Evolutionary conservation across 2,888 invertebrate genomes (phyloP), one percentile per base, ranked within the genome.

Genomic region (Tipula confusa): DNA sequence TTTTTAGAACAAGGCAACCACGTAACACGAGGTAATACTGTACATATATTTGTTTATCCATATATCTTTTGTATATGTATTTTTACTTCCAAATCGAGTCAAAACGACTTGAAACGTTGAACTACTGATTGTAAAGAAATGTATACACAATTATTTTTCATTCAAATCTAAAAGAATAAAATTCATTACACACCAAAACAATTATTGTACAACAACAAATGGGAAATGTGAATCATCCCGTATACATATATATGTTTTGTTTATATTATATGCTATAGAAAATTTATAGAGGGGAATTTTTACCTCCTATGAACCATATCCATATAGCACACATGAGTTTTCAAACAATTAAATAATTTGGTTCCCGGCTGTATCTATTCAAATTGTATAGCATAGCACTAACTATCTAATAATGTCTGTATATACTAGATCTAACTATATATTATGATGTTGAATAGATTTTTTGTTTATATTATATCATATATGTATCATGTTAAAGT

Each of bases 201-300:
- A 64, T 64, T 64, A 64, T 64, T 64, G n/a, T 43, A n/a, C 3
- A n/a, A 24, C 24, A 64, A 64, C 18, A 64, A 64, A 4, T 15
- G 43, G 64, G 64, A 64, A 64, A 64, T 64, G 11, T 64, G 64
- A 64, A 64, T 64, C 64, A 24, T n/a, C 64, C 64, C 64, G 64
- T 64, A 64, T 43, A 43, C n/a, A n/a, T 7, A 1, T 43, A 36
- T 36, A 43, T 43, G 43, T n/a, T 43, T 43, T 43, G 43, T 43
- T 4, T 43, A 11, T 11, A 9, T 64, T 64, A 24, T 64, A 9
- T 9, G 3, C 64, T 7, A 33, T 33, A 18, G 64, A 64, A 38
- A n/a, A 31, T 31, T 31, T 7, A 31, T 5, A 64, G 64, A 64
- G 64, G 64, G 64, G 64, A 24, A 64, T 24, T 64, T 1, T 11